A percentile compares a stretch with the other conserved stretches of the same genome.
These are phyloP conservation scores for Rotaria magnacalcarata DNA, from an alignment of 2,888 invertebrate genomes.

Conservation along the genomic window DNA sequence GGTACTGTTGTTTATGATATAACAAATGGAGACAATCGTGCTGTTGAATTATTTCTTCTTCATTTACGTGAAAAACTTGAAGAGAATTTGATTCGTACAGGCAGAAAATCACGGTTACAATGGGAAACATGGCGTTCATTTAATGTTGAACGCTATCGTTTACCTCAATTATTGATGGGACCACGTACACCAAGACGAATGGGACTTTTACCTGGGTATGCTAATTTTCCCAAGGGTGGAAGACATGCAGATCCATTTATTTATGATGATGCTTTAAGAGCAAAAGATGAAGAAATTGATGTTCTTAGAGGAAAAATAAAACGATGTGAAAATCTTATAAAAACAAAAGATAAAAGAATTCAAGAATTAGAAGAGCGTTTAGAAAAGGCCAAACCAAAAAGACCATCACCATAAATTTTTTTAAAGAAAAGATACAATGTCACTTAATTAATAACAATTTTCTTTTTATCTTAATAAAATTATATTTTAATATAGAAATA, in stretches of 20 bases:
- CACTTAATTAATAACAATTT: too few species aligned
- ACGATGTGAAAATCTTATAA: slow-evolving; percentile 40
- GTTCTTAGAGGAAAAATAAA: slow-evolving; percentile 40
- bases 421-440: too few species aligned
- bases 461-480: too few species aligned
- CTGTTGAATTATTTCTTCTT: not conserved
- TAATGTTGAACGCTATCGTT: not conserved
- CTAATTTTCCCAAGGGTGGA: not conserved
- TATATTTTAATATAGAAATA: too few species aligned
- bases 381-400: slow-evolving; percentile 39
- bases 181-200: not conserved
- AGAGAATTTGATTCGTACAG: not conserved
- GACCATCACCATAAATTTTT: not conserved
- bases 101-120: not conserved
- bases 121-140: slow-evolving; percentile 30
- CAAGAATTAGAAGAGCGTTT: slow-evolving; percentile 38
- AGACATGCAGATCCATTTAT: slow-evolving; percentile 25
- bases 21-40: not conserved
- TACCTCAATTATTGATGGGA: not conserved
- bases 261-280: slow-evolving; percentile 2
- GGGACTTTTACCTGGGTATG: too few species aligned
- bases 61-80: slow-evolving; percentile 21
- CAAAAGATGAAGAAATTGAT: slow-evolving; percentile 41
- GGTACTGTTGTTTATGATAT: not conserved
- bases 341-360: slow-evolving; percentile 39